Conservation (phyloP, 2,888 invertebrate species). For the Tetramorium bicarinatum region DNA sequence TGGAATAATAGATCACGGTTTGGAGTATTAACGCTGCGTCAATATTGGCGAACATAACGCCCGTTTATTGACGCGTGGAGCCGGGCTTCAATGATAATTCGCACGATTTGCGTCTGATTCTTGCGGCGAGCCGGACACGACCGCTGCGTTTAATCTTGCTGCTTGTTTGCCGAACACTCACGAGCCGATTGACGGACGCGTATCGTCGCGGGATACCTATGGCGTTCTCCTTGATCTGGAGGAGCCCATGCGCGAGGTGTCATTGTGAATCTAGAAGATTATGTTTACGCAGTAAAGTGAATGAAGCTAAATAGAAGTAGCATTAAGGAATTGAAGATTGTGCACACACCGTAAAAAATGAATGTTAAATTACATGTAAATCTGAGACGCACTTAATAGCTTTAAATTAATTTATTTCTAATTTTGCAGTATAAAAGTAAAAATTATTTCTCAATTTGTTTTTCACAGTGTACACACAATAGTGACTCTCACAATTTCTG, state of each 20-base stretch:
- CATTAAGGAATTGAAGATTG: not conserved
- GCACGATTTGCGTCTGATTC: constrained; percentile 48
- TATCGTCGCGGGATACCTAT: not conserved
- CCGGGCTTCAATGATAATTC: constrained; percentile 48
- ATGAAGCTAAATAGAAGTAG: not conserved
- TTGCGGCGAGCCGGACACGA: constrained; percentile 18
- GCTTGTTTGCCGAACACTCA: not conserved
- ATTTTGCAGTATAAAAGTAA: no score
- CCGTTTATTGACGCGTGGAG: constrained; percentile 38
- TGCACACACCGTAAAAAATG: not conserved
- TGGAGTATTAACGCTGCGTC: constrained; percentile 54
- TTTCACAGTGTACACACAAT: no score
- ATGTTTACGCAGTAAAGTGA: not conserved
- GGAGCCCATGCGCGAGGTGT: not conserved
- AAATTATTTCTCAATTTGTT: no score
- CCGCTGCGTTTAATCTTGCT: constrained; percentile 32
- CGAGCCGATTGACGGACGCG: constrained; percentile 6
- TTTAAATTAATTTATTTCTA: no score
- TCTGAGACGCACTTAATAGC: no score
- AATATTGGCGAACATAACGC: constrained; percentile 55
- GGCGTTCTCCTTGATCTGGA: not conserved
- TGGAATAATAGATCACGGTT: constrained; percentile 62
- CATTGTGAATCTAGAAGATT: not conserved
- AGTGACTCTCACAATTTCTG: no score
- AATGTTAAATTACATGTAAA: no score